Percentiles rank a stretch among this genome's conserved stretches.
phyloP scores from a whole-genome alignment of 1,140 invertebrate genomes.

The Drosophila prosaltans region DNA sequence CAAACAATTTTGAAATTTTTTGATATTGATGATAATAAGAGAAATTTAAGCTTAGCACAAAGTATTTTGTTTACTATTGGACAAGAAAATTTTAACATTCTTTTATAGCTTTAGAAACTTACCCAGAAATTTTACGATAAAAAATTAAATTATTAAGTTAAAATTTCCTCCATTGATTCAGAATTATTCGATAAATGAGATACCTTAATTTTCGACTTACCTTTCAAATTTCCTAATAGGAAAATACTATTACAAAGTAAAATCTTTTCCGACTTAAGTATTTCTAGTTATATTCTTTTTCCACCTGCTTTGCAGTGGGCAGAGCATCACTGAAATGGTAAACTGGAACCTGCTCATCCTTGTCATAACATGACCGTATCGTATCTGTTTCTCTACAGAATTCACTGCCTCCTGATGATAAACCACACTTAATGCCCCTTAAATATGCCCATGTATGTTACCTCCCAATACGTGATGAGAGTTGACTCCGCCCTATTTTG shows the following conservation, averaged over 20 bases:
- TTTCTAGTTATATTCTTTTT: not conserved
- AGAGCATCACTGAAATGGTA: conserved; percentile 3
- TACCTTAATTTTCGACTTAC: not conserved
- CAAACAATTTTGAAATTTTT: no score
- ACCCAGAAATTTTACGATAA: no score
- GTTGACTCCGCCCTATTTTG: conserved; percentile 21
- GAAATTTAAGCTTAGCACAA: no score
- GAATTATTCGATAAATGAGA: no score
- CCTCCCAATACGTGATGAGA: conserved; percentile 70
- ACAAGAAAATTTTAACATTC: no score
- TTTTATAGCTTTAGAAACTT: no score
- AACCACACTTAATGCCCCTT: conserved; percentile 76
- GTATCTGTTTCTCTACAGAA: conserved; percentile 27
- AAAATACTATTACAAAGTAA: no score
- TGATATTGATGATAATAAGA: no score
- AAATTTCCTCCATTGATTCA: no score
- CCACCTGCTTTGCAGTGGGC: not conserved
- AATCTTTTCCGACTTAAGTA: no score
- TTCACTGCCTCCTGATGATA: conserved; percentile 55
- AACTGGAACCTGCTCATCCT: conserved; percentile 30
- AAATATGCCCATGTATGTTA: conserved; percentile 76
- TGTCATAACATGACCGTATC: conserved; percentile 66
- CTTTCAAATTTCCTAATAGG: not conserved
- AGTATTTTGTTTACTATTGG: no score
- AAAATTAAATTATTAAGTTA: no score